Evolutionary conservation across 1,140 invertebrate genomes (phyloP).

Genomic region (Dendroctonus ponderosae): DNA sequence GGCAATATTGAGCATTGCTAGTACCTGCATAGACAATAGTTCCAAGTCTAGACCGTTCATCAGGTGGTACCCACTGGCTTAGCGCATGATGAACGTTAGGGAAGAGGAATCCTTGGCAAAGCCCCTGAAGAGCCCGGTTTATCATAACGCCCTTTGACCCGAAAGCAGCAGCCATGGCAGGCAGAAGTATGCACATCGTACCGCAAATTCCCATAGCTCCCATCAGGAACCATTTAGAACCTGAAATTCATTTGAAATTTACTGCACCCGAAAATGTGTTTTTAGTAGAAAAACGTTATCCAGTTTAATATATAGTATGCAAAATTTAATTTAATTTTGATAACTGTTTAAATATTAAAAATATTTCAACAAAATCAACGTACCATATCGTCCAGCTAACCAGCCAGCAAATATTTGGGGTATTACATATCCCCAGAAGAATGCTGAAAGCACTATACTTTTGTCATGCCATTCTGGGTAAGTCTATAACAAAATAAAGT

Average conservation of each 20-base stretch:
- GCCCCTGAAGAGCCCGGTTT: conserved; percentile 70
- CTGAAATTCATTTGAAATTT: conserved; percentile 3
- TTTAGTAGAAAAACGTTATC: neutral
- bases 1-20: too few species aligned
- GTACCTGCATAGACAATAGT: conserved; percentile 62
- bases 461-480: conserved; percentile 53
- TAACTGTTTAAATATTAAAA: too few species aligned
- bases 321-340: neutral
- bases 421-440: conserved; percentile 64
- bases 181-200: conserved; percentile 55
- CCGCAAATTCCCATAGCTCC: conserved; percentile 57
- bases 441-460: conserved; percentile 62
- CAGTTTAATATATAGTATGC: conserved; percentile 35
- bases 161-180: conserved; percentile 49
- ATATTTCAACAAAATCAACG: neutral
- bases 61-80: conserved; percentile 71
- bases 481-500: conserved; percentile 35
- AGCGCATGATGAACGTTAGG: conserved; percentile 77
- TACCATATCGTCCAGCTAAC: conserved; percentile 58
- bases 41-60: conserved; percentile 59
- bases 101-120: conserved; percentile 77
- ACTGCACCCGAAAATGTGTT: neutral
- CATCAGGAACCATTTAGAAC: conserved; percentile 63
- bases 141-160: conserved; percentile 63
- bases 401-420: conserved; percentile 67